Conservation (phyloP, 2,888 invertebrate genomes). For the Erynnis tages region DNA sequence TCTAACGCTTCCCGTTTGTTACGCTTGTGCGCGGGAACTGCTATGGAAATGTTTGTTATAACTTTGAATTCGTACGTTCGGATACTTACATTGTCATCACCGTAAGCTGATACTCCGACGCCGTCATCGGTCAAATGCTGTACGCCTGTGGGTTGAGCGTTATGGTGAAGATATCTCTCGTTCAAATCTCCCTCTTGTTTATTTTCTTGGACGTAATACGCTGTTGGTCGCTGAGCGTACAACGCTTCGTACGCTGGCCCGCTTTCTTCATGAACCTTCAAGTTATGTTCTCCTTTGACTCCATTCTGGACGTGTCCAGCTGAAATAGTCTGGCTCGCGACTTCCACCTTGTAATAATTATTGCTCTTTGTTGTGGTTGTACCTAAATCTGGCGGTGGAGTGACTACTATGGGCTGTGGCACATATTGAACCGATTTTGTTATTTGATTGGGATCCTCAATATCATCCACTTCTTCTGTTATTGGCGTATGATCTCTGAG, state of each 20-base stretch:
- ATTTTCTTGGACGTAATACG: constrained; percentile 33
- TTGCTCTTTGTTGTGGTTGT: constrained; percentile 48
- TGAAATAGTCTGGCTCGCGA: constrained; percentile 50
- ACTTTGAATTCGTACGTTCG: constrained; percentile 24
- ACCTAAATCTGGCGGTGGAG: constrained; percentile 43
- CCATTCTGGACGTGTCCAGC: constrained; percentile 38
- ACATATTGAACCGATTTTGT: constrained; percentile 39
- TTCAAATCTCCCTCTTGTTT: constrained; percentile 43
- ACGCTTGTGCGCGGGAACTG: constrained; percentile 30
- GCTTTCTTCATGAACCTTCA: constrained; percentile 36
- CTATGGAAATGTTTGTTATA: constrained; percentile 21
- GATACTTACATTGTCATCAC: constrained; percentile 70
- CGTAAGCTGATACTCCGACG: constrained; percentile 63
- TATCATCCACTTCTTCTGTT: constrained; percentile 66
- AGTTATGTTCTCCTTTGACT: constrained; percentile 36
- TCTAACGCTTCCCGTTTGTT: constrained; percentile 48
- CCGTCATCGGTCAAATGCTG: constrained; percentile 67
- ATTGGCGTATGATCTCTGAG: constrained; percentile 67
- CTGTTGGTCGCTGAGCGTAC: constrained; percentile 42
- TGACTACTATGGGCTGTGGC: constrained; percentile 38
- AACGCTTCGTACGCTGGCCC: constrained; percentile 44
- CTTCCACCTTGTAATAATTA: constrained; percentile 60
- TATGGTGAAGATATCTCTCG: constrained; percentile 57
- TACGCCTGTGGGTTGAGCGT: constrained; percentile 53
- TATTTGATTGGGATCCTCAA: constrained; percentile 57